Percentiles rank a stretch among this genome's conserved stretches.
Evolutionary conservation across 2,113 vertebrate species (phyloP).

Genomic region (Campylorhamphus procurvoides): DNA sequence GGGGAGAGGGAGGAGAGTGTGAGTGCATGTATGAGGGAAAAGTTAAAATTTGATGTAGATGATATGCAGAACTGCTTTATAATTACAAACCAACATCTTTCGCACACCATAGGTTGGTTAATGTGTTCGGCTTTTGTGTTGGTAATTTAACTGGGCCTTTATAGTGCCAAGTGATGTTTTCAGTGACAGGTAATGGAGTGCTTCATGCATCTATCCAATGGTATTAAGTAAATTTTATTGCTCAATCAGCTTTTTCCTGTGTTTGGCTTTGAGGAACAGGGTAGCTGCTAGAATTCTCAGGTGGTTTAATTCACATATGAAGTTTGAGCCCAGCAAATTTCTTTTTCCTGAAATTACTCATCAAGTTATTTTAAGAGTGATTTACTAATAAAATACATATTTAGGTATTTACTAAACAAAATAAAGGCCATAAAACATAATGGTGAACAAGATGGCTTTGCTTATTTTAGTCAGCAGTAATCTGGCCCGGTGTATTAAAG

Average conservation of each 20-base stretch:
- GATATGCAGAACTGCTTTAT: neutral
- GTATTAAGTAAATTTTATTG: slow-evolving; percentile 27
- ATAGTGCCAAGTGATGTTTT: slow-evolving; percentile 7
- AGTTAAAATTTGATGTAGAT: neutral
- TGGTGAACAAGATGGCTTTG: neutral
- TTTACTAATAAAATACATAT: neutral
- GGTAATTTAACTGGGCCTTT: slow-evolving; percentile 1
- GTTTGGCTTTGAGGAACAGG: slow-evolving; percentile 19
- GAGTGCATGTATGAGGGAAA: neutral
- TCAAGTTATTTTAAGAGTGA: neutral
- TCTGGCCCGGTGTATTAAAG: neutral
- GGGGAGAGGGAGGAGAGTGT: fast-evolving
- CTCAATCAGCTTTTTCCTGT: slow-evolving; percentile 19
- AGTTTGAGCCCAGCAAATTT: neutral
- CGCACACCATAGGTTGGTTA: neutral
- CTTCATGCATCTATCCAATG: slow-evolving; percentile 47
- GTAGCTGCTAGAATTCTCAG: neutral
- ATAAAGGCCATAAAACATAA: neutral
- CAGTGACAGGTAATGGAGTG: slow-evolving; percentile 32
- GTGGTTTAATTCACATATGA: neutral
- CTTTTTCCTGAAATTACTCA: neutral
- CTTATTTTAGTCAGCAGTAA: neutral
- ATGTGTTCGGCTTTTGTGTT: neutral
- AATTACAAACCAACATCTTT: neutral
- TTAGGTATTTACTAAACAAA: neutral